These are phyloP conservation scores for Eleutherodactylus coqui DNA, from an alignment of 2,797 vertebrate species.

Conservation along the genomic window DNA sequence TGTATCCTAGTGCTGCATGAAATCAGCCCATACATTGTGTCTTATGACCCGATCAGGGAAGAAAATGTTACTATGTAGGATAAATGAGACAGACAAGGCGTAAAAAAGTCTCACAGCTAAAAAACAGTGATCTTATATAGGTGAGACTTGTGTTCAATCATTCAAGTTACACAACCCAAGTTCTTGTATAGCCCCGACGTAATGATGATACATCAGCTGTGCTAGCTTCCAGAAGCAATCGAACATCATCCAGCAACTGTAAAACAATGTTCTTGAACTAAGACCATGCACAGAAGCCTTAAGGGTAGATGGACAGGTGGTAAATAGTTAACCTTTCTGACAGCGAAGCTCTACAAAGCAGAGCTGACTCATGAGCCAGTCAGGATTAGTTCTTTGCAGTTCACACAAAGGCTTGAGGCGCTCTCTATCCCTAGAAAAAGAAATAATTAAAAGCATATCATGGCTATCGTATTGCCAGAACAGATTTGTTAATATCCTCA, in stretches of 20 bases:
- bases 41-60: no score
- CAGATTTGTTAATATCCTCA: slow-evolving; percentile 65
- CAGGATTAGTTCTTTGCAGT: neutral
- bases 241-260: neutral
- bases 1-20: no score
- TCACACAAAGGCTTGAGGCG: slow-evolving; percentile 29
- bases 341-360: neutral
- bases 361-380: slow-evolving; percentile 34
- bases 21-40: no score
- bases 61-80: no score
- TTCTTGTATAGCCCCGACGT: no score
- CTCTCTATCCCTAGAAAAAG: slow-evolving; percentile 46
- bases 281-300: neutral
- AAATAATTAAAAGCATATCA: slow-evolving; percentile 66
- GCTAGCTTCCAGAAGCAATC: neutral
- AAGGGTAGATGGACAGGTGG: neutral
- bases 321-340: neutral
- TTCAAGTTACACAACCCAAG: no score
- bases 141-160: no score
- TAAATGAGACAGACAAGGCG: no score
- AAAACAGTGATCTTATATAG: no score
- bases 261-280: neutral
- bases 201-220: neutral
- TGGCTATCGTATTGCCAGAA: slow-evolving; percentile 62
- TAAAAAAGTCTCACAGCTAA: no score